These are phyloP conservation scores for Amphilophus citrinellus DNA, from an alignment of 2,113 vertebrate species.

Conservation along the genomic window DNA sequence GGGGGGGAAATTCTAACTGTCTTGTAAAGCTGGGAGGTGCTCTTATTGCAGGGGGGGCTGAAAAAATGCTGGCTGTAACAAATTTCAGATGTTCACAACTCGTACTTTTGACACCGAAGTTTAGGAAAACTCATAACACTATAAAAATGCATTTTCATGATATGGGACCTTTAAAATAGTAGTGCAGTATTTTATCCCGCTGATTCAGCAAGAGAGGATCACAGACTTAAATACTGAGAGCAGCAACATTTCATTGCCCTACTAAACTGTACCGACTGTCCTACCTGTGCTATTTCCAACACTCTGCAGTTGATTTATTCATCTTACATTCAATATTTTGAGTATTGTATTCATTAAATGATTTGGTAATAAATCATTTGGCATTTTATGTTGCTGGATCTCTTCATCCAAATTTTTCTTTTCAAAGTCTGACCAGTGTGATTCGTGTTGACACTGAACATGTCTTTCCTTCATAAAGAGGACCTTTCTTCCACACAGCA, in stretches of 20 bases:
- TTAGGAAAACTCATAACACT: not conserved
- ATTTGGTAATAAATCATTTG: not conserved
- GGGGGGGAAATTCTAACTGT: not conserved
- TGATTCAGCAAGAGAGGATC: conserved; percentile 15
- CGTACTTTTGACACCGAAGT: not conserved
- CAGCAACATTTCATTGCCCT: conserved; percentile 43
- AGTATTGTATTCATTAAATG: not conserved
- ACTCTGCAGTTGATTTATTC: not conserved
- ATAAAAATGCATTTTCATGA: not conserved
- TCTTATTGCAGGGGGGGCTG: not conserved
- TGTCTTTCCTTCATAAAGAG: conserved; percentile 60
- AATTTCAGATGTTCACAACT: not conserved
- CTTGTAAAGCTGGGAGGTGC: not conserved
- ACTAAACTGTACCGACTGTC: conserved; percentile 11
- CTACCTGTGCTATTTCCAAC: not conserved
- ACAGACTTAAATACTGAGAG: conserved; percentile 43
- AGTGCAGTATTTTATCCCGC: conserved; percentile 30
- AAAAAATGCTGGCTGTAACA: not conserved
- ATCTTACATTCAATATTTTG: not conserved
- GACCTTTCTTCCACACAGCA: conserved; percentile 63
- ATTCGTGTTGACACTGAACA: conserved; percentile 37
- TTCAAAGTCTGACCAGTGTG: conserved; percentile 3
- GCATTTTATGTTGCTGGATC: not conserved
- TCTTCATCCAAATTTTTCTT: conserved; percentile 26
- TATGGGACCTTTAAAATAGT: conserved; percentile 14